Conservation (phyloP, 2,888 invertebrate genomes). For the Amiota minor region DNA sequence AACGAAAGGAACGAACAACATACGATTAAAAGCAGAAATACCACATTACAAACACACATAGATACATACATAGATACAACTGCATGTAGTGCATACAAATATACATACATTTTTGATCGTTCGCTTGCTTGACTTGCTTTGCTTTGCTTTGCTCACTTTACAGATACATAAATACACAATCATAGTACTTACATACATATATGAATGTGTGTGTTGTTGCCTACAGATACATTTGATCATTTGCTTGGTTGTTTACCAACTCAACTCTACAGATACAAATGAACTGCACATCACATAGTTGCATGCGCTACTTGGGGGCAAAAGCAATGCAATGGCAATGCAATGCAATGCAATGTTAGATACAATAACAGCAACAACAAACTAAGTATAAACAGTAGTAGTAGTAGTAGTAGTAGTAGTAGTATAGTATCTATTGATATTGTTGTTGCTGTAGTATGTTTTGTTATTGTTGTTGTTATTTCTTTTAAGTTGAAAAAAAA, state of each 20-base stretch:
- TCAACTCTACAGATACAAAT: background rate
- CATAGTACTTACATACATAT: too few relatives aligned
- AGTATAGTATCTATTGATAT: too few relatives aligned
- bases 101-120: too few relatives aligned
- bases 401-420: too few relatives aligned
- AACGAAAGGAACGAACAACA: constrained; percentile 34
- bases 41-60: constrained; percentile 16
- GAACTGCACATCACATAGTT: constrained; percentile 18
- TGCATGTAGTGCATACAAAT: background rate
- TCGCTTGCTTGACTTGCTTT: too few relatives aligned
- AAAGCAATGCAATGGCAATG: background rate
- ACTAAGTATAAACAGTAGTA: too few relatives aligned
- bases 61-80: constrained; percentile 36
- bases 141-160: too few relatives aligned
- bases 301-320: constrained; percentile 28
- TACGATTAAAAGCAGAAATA: constrained; percentile 61
- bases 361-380: background rate
- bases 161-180: background rate
- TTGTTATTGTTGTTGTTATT: too few relatives aligned
- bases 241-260: background rate
- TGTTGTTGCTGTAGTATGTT: too few relatives aligned
- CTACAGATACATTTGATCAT: too few relatives aligned
- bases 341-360: too few relatives aligned
- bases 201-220: background rate
- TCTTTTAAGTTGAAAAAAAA: too few relatives aligned